Evolutionary conservation across 2,888 invertebrate genomes (phyloP), one percentile per base, ranked within the genome.

Genomic region (Eupithecia abbreviata): DNA sequence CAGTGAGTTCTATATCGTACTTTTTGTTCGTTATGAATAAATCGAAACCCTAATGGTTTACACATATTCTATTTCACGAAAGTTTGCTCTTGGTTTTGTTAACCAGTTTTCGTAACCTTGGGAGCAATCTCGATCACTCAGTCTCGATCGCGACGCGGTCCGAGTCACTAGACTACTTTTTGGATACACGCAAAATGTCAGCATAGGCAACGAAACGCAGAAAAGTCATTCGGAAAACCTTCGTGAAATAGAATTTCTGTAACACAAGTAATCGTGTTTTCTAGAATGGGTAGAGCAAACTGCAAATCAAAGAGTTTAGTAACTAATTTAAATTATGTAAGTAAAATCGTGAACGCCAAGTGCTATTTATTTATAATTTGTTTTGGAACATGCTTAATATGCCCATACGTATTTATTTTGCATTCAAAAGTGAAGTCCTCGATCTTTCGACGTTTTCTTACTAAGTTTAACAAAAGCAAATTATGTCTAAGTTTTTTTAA

Each of bases 401-500:
- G 18, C 9, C 18, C 15, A 51, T 15, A n/a, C 3, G 62, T 62
- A 62, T 62, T 62, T 62, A 62, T 62, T 30, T 62, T 62, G 62
- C 58, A 18, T 62, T 30, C n/a, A 30, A 62, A 58, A 18, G 62
- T 30, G 62, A 62, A 10, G 18, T 18, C 9, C n/a, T 55, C 4
- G 3, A 30, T 62, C 13, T 30, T 65, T 71, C 73, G 82, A 74
- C 70, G 67, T 68, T 43, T 51, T 51, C 15, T 43, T 15, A 42
- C 10, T 68, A 45, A 43, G 6, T 68, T 68, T 45, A 45, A 68
- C 0, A 45, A 41, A 45, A 67, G 2, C n/a, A 9, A 68, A 10
- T 43, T 10, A 18, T 43, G 15, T 68, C 45, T 42, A 42, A 9
- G 7, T 43, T 42, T 68, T 58, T 45, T 80, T 79, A 79, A 87